Base-by-base conservation (phyloP, 2,113 vertebrate species). In the Hassar affinis region DNA sequence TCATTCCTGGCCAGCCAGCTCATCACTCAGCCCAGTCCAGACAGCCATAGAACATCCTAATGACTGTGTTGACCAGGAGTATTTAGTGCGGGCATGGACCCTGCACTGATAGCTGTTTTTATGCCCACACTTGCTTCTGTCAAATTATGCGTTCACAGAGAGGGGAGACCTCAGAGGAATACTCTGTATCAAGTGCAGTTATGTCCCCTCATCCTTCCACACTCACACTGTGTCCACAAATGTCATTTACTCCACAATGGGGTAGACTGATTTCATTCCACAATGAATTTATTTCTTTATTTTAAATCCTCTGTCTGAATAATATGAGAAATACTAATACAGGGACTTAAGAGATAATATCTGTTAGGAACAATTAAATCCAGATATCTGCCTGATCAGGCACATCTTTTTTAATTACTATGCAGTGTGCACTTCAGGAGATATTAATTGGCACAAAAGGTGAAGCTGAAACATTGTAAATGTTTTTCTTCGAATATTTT, bases 21-120 rank as follows among this genome's bases (percentile, higher is more conserved):
- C 83, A 87, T 85, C 82, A 78, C 79, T 85, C 86, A 87, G 42
- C 42, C 54, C 7, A 42, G 82, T 11, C 42, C 27, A 72, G 77
- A 80, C 59, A 64, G 45, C 59, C 25, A 62, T 75, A 80, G 22
- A 42, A 35, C 77, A 85, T 83, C 78, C 25, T 84, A 81, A 85
- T 87, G 86, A 81, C 52, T 62, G 77, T 38, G 76, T 79, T 47
- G 47, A 81, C 66, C n/a, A 72, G 68, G 1, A 22, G 85, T 15
- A 9, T 79, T 27, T 54, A 54, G 54, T 64, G 5, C 27, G n/a
- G 35, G 18, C 51, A 78, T 56, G 15, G 17, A 30, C 74, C 62
- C 51, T 15, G 35, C 75, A 25, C 76, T 71, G 38, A n/a, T 79
- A 14, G 25, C 22, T 33, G n/a, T 56, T 79, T 79, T 79, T 61